A percentile compares a stretch with the other conserved stretches of the same genome.
Evolutionary conservation across 2,797 vertebrate genomes (phyloP).

Genomic region (Gymnoscopelus microlampas): DNA sequence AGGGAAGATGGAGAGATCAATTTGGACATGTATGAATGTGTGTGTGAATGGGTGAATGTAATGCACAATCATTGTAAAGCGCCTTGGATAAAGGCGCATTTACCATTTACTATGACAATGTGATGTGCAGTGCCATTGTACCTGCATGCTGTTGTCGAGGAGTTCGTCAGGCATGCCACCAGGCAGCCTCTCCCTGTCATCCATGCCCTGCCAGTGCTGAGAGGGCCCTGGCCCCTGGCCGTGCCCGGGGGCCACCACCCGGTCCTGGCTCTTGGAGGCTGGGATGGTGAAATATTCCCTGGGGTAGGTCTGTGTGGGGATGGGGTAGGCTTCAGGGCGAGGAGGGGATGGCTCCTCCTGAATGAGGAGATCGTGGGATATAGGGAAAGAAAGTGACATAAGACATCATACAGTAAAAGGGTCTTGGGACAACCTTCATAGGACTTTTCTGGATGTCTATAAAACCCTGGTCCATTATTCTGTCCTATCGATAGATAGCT

Average conservation of each 20-base stretch:
- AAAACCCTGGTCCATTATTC: no score
- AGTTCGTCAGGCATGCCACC: constrained; percentile 81
- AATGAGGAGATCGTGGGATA: not conserved
- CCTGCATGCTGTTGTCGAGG: constrained; percentile 88
- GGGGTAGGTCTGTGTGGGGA: constrained; percentile 96
- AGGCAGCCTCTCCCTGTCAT: constrained; percentile 83
- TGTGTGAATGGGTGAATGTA: no score
- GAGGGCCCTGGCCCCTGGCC: constrained; percentile 43
- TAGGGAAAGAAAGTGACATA: not conserved
- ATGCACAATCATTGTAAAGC: no score
- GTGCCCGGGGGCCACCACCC: constrained; percentile 74
- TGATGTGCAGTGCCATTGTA: constrained; percentile 50
- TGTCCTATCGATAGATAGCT: no score
- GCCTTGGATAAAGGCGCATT: no score
- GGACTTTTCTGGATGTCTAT: no score
- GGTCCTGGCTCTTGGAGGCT: constrained; percentile 92
- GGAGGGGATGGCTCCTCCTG: constrained; percentile 91
- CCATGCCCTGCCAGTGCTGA: constrained; percentile 89
- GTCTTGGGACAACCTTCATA: not conserved
- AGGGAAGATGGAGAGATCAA: no score
- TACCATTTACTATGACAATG: not conserved
- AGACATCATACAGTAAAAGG: constrained; percentile 1
- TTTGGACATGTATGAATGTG: no score
- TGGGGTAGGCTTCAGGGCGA: constrained; percentile 94
- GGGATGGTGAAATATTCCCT: constrained; percentile 98